A percentile compares a stretch with the other conserved stretches of the same genome.
These are phyloP conservation scores for Aurelia coerulea DNA, from an alignment of 30 jellyfish, hydroid and myxozoan genomes.

Conservation along the genomic window DNA sequence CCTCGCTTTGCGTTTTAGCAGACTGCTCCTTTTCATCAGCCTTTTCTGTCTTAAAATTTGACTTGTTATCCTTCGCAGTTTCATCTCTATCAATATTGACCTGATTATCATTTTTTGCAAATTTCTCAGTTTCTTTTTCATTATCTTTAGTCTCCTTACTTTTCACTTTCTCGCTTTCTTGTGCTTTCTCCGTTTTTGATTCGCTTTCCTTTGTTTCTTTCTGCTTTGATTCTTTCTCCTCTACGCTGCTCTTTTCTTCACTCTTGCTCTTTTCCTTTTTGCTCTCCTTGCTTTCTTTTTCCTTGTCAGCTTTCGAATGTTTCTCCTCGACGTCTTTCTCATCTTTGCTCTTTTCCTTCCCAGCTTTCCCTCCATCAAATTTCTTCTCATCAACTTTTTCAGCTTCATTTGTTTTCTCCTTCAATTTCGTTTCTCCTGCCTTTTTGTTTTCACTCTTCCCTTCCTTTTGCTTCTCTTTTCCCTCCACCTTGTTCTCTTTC, in stretches of 20 bases:
- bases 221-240: neutral
- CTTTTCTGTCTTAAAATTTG: neutral
- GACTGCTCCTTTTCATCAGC: neutral
- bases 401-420: neutral
- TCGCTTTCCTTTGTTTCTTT: neutral
- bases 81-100: neutral
- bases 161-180: constrained; percentile 1
- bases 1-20: too few relatives aligned
- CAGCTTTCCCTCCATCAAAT: neutral
- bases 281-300: neutral
- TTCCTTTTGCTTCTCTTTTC: too few relatives aligned
- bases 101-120: neutral
- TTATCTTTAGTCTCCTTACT: neutral
- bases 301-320: neutral
- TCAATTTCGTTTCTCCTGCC: neutral
- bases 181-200: neutral
- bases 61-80: constrained; percentile 2
- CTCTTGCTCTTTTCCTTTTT: neutral
- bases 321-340: neutral
- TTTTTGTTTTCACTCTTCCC: neutral
- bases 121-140: constrained; percentile 1
- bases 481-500: neutral
- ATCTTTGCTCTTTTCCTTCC: neutral
- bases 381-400: neutral
- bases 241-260: neutral